Evolutionary conservation across 2,888 invertebrate genomes (phyloP).

Genomic region (Limnephilus lunatus): DNA sequence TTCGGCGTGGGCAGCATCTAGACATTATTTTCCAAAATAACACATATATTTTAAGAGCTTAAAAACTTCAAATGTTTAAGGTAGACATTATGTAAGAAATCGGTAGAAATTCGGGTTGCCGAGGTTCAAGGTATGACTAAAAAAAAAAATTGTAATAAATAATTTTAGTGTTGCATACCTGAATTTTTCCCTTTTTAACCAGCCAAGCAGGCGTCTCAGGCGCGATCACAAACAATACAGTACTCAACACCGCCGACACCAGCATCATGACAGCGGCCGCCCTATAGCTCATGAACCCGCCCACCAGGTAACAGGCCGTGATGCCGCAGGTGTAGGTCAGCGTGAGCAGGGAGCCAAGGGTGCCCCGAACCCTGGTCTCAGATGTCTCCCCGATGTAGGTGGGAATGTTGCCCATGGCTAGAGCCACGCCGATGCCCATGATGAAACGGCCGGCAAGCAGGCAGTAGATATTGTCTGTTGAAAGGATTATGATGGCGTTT

Average conservation of each 20-base stretch:
- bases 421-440: conserved; percentile 43
- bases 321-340: conserved; percentile 52
- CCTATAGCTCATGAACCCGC: conserved; percentile 55
- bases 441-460: conserved; percentile 52
- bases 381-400: conserved; percentile 56
- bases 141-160: too few species aligned
- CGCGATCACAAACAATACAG: conserved; percentile 42
- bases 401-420: conserved; percentile 44
- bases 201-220: conserved; percentile 58
- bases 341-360: conserved; percentile 44
- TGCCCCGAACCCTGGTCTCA: conserved; percentile 45
- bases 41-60: too few species aligned
- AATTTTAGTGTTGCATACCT: conserved; percentile 35
- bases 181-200: conserved; percentile 51
- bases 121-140: too few species aligned
- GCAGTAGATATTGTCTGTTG: conserved; percentile 27
- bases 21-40: too few species aligned
- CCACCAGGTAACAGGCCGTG: conserved; percentile 44
- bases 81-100: too few species aligned
- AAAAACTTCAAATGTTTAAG: too few species aligned
- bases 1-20: too few species aligned
- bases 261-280: conserved; percentile 51
- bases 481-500: conserved; percentile 41
- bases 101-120: too few species aligned
- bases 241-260: not conserved